Conservation (phyloP, 2,888 invertebrate species). For the Caenorhabditis becei region DNA sequence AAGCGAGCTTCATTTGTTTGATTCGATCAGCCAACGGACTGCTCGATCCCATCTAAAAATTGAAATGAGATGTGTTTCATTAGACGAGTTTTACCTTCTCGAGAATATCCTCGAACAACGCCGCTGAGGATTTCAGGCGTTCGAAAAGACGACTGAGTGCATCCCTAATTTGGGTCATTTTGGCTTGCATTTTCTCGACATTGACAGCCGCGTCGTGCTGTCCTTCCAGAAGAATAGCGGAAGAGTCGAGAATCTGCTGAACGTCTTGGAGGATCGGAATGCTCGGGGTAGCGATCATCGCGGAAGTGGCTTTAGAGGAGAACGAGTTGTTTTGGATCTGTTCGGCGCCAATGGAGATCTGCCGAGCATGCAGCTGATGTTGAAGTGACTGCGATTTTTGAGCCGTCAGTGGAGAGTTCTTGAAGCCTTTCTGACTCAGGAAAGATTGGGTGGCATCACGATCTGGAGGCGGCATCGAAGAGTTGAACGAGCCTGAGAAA, state of each 20-base stretch:
- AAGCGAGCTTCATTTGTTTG: constrained; percentile 55
- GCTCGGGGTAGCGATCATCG: not conserved
- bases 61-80: not conserved
- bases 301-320: constrained; percentile 32
- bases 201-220: constrained; percentile 32
- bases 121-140: constrained; percentile 59
- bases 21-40: constrained; percentile 51
- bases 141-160: constrained; percentile 53
- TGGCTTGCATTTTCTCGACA: constrained; percentile 50
- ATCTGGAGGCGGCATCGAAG: constrained; percentile 52
- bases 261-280: constrained; percentile 39
- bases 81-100: constrained; percentile 31
- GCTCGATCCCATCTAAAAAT: constrained; percentile 44
- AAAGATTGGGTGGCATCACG: constrained; percentile 40
- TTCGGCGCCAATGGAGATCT: not conserved
- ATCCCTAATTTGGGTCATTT: constrained; percentile 35
- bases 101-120: constrained; percentile 59
- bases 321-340: constrained; percentile 47
- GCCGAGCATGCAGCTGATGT: not conserved
- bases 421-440: constrained; percentile 42
- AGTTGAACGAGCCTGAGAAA: constrained; percentile 35
- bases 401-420: constrained; percentile 27
- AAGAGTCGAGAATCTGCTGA: constrained; percentile 57
- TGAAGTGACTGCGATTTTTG: constrained; percentile 16
- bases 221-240: constrained; percentile 37